Base-by-base conservation (phyloP, 1,140 invertebrate genomes). In the Drosophila murphyi region DNA sequence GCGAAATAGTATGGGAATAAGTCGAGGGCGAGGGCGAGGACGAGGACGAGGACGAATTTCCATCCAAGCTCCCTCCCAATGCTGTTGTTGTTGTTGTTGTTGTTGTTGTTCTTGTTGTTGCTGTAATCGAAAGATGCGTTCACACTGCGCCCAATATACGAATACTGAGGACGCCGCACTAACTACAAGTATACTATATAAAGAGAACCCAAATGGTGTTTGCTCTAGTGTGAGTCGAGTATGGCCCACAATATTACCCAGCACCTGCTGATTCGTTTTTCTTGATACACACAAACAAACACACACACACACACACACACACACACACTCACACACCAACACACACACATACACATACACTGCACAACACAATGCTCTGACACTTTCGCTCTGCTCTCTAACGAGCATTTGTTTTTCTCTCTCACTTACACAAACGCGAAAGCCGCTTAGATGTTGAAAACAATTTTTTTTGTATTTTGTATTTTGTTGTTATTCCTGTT, bases 61-160 rank as follows among this genome's bases (percentile, higher is more conserved):
- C 20, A 20, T 20, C 20, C 20, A 20, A 20, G 20, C 20, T 20
- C 20, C 1, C 20, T 20, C 20, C 20, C 20, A 20, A 20, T 62
- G 65, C 78, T 57, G 45, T 45, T 55, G 41, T 55, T 54, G 50
- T 39, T 62, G 71, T 82, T 52, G 43, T 45, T 55, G 41, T 55
- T 54, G 50, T 39, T 62, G 41, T 34, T 43, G 43, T 20, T 76
- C 41, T 74, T 78, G 75, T 80, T 80, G 72, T 82, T 87, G 64
- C 75, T 75, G 81, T 89, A 78, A 89, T 89, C 85, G 85, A 89
- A 89, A 89, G 85, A 89, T 89, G 85, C 85, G 83, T 87, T 82
- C 76, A 64, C 80, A 82, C 68, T 54, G 62, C 70, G 76, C 72
- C 64, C 69, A 78, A 78, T 78, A 75, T 78, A 29, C 52, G 51